Percentiles rank a stretch among this genome's conserved stretches.
Conservation (phyloP, 2,113 vertebrate genomes). For the Chionodraco myersi region DNA sequence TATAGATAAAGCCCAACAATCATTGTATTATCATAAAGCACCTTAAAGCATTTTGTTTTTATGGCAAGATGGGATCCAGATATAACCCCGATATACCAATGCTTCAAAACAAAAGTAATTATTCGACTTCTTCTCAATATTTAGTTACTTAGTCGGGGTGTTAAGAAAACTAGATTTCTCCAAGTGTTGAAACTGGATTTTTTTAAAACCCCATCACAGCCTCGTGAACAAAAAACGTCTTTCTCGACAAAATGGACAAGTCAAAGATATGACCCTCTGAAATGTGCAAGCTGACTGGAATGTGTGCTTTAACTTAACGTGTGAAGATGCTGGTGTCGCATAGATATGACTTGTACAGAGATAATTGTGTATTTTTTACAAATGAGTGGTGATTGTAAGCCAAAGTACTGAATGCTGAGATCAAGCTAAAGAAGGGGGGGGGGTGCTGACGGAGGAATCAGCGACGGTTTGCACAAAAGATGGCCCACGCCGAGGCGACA, state of each 20-base stretch:
- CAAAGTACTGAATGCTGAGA: conserved; percentile 76
- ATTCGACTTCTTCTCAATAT: neutral
- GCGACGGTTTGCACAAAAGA: conserved; percentile 79
- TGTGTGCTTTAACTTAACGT: conserved; percentile 69
- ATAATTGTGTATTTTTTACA: conserved; percentile 66
- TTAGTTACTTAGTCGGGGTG: neutral
- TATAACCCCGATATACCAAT: conserved; percentile 15
- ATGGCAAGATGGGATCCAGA: conserved; percentile 33
- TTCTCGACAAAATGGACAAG: conserved; percentile 24
- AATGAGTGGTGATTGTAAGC: conserved; percentile 68
- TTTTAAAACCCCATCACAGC: neutral
- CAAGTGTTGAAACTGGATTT: conserved; percentile 24
- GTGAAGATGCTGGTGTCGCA: conserved; percentile 62
- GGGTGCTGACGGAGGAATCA: conserved; percentile 58
- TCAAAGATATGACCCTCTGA: conserved; percentile 44
- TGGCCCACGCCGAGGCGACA: conserved; percentile 60
- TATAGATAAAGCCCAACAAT: conserved; percentile 69
- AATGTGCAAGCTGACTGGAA: conserved; percentile 70
- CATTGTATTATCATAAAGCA: conserved; percentile 71
- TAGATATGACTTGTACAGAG: conserved; percentile 41
- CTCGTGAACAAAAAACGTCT: conserved; percentile 4
- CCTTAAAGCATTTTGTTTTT: conserved; percentile 65
- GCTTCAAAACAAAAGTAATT: conserved; percentile 29
- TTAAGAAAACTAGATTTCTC: conserved; percentile 14
- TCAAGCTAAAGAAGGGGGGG: conserved; percentile 44